Conservation (phyloP, 2,113 vertebrate species). For the Axis porcinus region DNA sequence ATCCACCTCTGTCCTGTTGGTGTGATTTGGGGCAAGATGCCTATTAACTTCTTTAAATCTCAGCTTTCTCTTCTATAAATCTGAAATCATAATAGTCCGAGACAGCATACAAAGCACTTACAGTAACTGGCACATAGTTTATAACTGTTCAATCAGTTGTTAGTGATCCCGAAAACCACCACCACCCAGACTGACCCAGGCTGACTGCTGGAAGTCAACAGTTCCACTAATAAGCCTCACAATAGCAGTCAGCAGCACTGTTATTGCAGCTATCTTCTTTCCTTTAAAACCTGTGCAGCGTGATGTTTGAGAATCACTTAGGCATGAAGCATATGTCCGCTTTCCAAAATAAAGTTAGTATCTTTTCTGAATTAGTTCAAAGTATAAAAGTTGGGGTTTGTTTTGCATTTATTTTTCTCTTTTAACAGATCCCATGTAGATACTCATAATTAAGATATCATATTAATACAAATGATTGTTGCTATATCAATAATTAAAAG, state of each 20-base stretch:
- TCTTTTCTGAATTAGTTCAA: background rate
- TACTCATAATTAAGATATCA: background rate
- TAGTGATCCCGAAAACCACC: background rate
- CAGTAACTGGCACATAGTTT: background rate
- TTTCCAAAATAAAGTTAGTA: background rate
- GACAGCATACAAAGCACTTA: background rate
- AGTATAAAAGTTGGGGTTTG: background rate
- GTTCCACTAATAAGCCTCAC: background rate
- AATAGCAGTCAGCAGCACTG: background rate
- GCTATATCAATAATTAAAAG: background rate
- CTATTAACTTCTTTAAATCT: background rate
- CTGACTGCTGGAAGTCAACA: background rate
- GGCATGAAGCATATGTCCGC: background rate
- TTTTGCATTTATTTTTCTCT: conserved; percentile 13
- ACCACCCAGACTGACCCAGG: background rate
- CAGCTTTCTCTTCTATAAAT: background rate
- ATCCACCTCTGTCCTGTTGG: background rate
- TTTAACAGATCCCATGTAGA: background rate
- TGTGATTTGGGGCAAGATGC: background rate
- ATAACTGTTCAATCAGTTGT: background rate
- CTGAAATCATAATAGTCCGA: background rate
- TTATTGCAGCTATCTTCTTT: background rate
- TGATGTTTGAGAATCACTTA: background rate
- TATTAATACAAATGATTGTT: background rate
- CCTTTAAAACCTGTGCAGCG: background rate